A percentile compares a stretch with the other conserved stretches of the same genome.
These are phyloP conservation scores for Phasia obesa DNA, from an alignment of 2,888 invertebrate species.

Conservation along the genomic window DNA sequence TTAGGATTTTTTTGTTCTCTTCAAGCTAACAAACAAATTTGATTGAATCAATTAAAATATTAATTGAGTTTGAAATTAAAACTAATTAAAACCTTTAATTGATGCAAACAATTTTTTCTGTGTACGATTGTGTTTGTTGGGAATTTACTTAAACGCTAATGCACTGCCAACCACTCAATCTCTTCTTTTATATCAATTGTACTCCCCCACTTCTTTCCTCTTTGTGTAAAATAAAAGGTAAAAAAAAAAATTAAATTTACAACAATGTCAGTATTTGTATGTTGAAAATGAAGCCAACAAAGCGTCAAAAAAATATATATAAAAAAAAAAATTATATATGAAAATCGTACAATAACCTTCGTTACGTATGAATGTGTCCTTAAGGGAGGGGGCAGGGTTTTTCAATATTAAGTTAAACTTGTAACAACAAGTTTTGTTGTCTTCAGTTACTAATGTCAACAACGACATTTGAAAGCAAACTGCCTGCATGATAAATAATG, in stretches of 20 bases:
- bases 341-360: constrained; percentile 71
- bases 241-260: constrained; percentile 52
- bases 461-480: too few species aligned
- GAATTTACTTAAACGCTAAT: neutral
- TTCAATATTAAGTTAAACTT: constrained; percentile 25
- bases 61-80: too few species aligned
- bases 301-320: constrained; percentile 60
- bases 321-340: constrained; percentile 42
- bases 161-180: neutral
- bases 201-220: constrained; percentile 29
- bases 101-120: too few species aligned
- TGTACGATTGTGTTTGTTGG: constrained; percentile 27
- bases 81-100: too few species aligned
- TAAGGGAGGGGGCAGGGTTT: constrained; percentile 30
- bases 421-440: too few species aligned
- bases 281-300: constrained; percentile 68
- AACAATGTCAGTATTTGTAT: constrained; percentile 59
- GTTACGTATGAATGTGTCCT: constrained; percentile 63
- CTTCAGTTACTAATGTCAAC: too few species aligned
- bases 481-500: too few species aligned
- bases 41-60: too few species aligned
- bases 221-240: neutral
- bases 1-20: too few species aligned
- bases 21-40: too few species aligned
- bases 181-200: neutral